phyloP scores from a whole-genome alignment of 2,113 vertebrate species.

The Thamnophis sirtalis region DNA sequence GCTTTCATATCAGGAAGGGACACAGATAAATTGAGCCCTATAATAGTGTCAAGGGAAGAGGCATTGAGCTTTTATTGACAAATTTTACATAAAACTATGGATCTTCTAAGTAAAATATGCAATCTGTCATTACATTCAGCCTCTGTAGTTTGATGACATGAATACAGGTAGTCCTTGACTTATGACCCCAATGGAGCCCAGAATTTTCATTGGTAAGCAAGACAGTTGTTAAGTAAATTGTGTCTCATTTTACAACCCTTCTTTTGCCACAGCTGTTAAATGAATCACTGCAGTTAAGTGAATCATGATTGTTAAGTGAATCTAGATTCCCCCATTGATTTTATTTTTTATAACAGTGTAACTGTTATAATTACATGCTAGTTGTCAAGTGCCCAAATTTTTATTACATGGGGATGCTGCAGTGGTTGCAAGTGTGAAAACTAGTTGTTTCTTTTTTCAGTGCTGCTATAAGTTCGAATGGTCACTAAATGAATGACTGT shows the following conservation, averaged over 20 bases:
- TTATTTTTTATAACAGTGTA: neutral
- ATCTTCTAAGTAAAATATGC: neutral
- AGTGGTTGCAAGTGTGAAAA: neutral
- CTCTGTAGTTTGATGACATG: neutral
- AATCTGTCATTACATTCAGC: neutral
- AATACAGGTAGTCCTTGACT: neutral
- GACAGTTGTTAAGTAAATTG: neutral
- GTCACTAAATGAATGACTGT: neutral
- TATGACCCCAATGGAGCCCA: neutral
- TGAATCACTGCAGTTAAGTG: neutral
- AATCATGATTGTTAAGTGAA: too few species aligned
- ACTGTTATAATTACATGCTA: neutral
- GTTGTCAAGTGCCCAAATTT: neutral
- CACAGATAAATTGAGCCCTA: neutral
- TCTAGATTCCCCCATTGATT: neutral
- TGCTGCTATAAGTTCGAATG: neutral
- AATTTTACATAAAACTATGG: neutral
- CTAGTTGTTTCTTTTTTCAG: neutral
- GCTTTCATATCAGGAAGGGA: neutral
- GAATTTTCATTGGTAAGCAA: neutral
- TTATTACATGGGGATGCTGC: neutral
- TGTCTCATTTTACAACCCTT: neutral
- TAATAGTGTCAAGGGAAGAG: neutral
- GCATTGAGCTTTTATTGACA: neutral
- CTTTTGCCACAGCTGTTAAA: neutral